Base-by-base conservation (phyloP, 2,113 vertebrate species). In the Bucco capensis region DNA sequence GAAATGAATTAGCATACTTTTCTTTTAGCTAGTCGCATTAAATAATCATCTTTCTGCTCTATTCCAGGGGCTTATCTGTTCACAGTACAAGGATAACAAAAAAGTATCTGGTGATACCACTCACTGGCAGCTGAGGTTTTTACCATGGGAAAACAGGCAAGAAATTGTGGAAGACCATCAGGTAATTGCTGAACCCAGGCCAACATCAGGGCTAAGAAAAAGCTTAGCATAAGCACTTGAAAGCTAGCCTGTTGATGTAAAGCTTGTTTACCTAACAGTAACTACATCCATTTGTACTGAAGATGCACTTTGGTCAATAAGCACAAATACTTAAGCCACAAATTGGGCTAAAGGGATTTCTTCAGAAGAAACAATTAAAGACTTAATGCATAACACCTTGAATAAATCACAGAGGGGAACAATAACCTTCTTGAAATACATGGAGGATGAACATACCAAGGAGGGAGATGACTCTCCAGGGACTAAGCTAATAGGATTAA, bases 341-440 rank as follows among this genome's bases (percentile, higher is more conserved):
- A 92, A 95, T 93, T 56, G 87, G 85, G 73, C 91, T 77, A 62
- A 91, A 78, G 93, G 89, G 92, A 96, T 92, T 94, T 90, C 93
- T 95, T 58, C 57, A 87, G 77, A 78, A 91, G 85, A 96, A 92
- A 89, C 92, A 90, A 95, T 94, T 96, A 95, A 94, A 92, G 84
- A 67, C 58, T 67, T 53, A 86, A 77, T 88, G 83, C 58, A 54
- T 70, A 95, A 82, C 91, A 88, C 80, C 83, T 90, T 79, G 72
- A 33, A 70, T 93, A 94, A 93, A 89, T 88, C 79, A 71, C 82
- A 84, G 49, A 83, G 64, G 57, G 75, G 62, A 90, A 23, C 56
- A 80, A 77, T 74, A 88, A 90, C 75, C 38, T 50, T 61, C 64
- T 33, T 40, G 73, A 73, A 88, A 79, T 42, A 75, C 69, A 9